Percentiles rank a stretch among this genome's conserved stretches.
These are phyloP conservation scores for Ylistrum balloti DNA, from an alignment of 1,140 invertebrate species.

Conservation along the genomic window DNA sequence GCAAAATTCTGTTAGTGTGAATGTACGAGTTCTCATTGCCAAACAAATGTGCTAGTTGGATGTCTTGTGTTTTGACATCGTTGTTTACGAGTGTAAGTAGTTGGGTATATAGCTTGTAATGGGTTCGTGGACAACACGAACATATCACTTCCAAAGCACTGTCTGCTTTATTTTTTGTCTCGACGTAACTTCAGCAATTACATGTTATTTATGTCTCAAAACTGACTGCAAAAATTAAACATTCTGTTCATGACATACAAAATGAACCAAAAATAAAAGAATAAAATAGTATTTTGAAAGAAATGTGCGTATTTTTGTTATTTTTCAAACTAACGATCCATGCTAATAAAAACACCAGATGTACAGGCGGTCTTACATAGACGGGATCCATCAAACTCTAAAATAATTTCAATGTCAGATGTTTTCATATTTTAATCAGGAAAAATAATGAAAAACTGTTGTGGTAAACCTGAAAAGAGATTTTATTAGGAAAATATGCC, in stretches of 20 bases:
- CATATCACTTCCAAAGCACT: background rate
- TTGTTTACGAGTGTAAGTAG: background rate
- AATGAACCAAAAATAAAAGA: background rate
- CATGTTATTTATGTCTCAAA: background rate
- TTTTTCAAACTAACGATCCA: background rate
- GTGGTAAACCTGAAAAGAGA: background rate
- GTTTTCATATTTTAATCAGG: conserved; percentile 20
- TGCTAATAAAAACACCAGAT: background rate
- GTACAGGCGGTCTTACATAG: background rate
- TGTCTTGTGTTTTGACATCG: background rate
- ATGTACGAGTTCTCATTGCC: conserved; percentile 3
- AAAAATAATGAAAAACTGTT: conserved; percentile 33
- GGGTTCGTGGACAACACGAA: background rate
- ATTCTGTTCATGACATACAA: background rate
- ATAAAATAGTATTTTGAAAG: background rate
- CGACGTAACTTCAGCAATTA: too few species aligned
- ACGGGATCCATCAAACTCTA: background rate
- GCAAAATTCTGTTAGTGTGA: conserved; percentile 27
- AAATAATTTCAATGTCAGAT: conserved; percentile 25
- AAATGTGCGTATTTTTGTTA: background rate
- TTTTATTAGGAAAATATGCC: background rate
- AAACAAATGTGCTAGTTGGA: background rate
- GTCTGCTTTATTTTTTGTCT: background rate
- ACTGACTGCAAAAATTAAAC: background rate
- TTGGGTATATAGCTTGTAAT: background rate